A percentile compares a stretch with the other conserved stretches of the same genome.
Conservation (phyloP, 2,888 invertebrate genomes). For the Busseola fusca region DNA sequence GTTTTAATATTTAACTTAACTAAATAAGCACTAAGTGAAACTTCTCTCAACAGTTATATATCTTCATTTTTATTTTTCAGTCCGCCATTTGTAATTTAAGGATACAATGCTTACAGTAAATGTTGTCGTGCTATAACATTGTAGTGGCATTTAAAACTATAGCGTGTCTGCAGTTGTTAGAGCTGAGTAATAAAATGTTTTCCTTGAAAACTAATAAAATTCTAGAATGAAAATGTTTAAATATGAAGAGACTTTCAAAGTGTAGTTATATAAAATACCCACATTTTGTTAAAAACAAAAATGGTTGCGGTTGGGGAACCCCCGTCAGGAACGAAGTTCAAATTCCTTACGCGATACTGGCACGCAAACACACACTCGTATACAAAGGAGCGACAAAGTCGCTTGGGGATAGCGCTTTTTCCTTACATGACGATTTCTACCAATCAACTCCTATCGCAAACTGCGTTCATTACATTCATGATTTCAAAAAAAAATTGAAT, state of each 20-base stretch:
- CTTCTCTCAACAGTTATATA: background rate
- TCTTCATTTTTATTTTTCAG: background rate
- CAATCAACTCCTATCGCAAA: background rate
- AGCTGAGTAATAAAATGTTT: constrained; percentile 16
- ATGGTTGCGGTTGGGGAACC: background rate
- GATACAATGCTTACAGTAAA: background rate
- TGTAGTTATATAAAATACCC: background rate
- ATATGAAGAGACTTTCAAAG: constrained; percentile 17
- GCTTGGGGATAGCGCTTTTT: background rate
- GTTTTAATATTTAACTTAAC: background rate
- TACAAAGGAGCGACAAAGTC: background rate
- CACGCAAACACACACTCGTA: background rate
- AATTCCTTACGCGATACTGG: background rate
- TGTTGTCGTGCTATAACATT: constrained; percentile 17
- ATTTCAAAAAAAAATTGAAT: background rate
- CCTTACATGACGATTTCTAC: background rate
- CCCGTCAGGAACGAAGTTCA: too few species aligned
- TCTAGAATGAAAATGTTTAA: constrained; percentile 14
- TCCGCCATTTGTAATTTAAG: constrained; percentile 1
- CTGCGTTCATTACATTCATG: background rate
- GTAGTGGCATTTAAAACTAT: constrained; percentile 25
- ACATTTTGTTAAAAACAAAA: background rate
- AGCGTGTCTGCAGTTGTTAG: constrained; percentile 29
- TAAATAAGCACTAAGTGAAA: background rate
- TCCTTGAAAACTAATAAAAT: constrained; percentile 34